Evolutionary conservation across 2,113 vertebrate genomes (phyloP).

Genomic region (Machaerirhynchus nigripectus): DNA sequence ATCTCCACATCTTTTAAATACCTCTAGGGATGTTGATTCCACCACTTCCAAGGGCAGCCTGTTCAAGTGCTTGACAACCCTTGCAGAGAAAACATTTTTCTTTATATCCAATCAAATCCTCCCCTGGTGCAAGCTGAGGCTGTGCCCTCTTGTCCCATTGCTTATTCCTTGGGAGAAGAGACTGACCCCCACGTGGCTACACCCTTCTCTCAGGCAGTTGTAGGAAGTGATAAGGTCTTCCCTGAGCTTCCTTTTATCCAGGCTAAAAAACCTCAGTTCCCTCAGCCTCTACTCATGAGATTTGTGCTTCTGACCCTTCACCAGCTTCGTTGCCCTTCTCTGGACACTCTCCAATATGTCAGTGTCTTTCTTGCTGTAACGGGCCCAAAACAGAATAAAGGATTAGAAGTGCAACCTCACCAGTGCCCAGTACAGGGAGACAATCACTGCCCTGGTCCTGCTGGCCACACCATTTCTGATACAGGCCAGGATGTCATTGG

Average conservation of each 20-base stretch:
- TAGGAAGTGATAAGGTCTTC: background rate
- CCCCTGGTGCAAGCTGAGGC: background rate
- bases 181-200: background rate
- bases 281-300: fast-evolving
- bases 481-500: background rate
- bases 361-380: background rate
- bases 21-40: background rate
- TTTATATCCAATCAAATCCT: background rate
- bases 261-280: background rate
- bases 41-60: background rate
- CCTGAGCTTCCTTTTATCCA: background rate
- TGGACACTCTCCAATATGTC: background rate
- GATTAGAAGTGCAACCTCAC: background rate
- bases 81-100: background rate
- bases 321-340: background rate
- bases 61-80: background rate
- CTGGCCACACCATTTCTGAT: background rate
- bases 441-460: background rate
- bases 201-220: background rate
- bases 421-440: background rate
- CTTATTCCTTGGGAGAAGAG: background rate
- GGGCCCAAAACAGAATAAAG: background rate
- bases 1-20: background rate
- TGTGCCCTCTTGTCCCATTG: background rate
- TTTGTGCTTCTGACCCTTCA: background rate